phyloP scores from a whole-genome alignment of 2,888 invertebrate genomes.

The Agrotis segetum region DNA sequence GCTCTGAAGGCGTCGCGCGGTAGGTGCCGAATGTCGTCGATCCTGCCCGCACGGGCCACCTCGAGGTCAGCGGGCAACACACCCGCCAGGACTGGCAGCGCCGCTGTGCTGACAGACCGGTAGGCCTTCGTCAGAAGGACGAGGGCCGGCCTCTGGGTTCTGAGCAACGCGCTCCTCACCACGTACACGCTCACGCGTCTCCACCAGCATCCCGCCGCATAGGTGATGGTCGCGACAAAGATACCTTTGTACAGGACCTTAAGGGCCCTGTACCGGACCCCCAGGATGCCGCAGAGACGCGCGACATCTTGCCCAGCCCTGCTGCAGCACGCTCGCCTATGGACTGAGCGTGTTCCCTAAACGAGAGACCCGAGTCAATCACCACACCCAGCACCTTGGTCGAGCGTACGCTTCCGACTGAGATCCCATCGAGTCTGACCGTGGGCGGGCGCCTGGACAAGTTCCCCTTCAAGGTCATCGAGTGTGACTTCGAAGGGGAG shows the following conservation, averaged over 20 bases:
- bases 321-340: conserved; percentile 11
- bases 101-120: conserved; percentile 23
- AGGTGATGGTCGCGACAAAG: rapidly evolving
- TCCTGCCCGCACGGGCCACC: too few relatives aligned
- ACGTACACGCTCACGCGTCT: conserved; percentile 23
- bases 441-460: conserved; percentile 1
- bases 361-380: not conserved
- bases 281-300: conserved; percentile 7
- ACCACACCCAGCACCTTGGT: not conserved
- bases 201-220: conserved; percentile 22
- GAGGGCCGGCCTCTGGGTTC: conserved; percentile 13
- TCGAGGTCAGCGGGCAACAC: too few relatives aligned
- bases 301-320: conserved; percentile 64
- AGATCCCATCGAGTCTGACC: not conserved
- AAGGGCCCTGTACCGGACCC: conserved; percentile 17
- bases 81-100: conserved; percentile 33
- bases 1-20: not conserved
- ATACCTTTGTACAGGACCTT: conserved; percentile 23
- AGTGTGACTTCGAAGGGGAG: not conserved
- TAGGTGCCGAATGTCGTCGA: not conserved
- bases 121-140: too few relatives aligned
- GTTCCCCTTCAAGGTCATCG: not conserved
- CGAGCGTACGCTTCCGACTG: not conserved
- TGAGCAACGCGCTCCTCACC: not conserved
- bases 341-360: not conserved